These are phyloP conservation scores for Hyalella azteca DNA, from an alignment of 2,888 invertebrate species.

Conservation along the genomic window DNA sequence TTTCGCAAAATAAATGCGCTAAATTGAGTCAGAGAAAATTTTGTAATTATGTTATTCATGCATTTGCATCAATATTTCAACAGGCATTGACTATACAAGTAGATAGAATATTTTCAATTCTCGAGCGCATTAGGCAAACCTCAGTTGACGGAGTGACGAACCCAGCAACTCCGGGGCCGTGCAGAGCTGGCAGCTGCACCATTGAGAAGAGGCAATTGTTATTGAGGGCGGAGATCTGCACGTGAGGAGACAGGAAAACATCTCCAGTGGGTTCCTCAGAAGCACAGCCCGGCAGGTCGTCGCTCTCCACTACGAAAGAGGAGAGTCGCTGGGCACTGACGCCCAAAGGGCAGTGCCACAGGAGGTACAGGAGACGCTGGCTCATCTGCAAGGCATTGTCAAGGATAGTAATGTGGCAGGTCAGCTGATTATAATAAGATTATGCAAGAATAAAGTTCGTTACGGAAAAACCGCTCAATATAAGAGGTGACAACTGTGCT, in stretches of 20 bases:
- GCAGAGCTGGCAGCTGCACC: conserved; percentile 84
- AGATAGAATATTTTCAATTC: no score
- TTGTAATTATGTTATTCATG: no score
- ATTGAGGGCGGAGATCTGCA: conserved; percentile 84
- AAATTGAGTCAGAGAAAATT: no score
- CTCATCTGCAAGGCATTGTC: conserved; percentile 72
- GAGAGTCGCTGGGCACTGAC: conserved; percentile 86
- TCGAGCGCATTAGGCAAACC: no score
- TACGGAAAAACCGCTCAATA: no score
- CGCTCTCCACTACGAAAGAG: conserved; percentile 88
- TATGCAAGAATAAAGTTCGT: no score
- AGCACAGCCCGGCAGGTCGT: conserved; percentile 73
- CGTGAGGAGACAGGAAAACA: conserved; percentile 83
- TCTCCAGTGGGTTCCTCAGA: conserved; percentile 74
- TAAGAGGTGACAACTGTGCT: no score
- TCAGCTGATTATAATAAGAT: no score
- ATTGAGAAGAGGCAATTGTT: conserved; percentile 81
- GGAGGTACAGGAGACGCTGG: conserved; percentile 86
- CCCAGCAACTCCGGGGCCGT: conserved; percentile 79
- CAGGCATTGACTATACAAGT: no score
- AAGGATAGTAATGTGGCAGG: no score
- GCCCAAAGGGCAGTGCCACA: conserved; percentile 89
- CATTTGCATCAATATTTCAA: no score
- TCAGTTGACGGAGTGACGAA: conserved; percentile 80
- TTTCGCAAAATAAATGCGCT: no score